Base-by-base conservation (phyloP, 2,888 invertebrate species). In the Eremobia ochroleuca region DNA sequence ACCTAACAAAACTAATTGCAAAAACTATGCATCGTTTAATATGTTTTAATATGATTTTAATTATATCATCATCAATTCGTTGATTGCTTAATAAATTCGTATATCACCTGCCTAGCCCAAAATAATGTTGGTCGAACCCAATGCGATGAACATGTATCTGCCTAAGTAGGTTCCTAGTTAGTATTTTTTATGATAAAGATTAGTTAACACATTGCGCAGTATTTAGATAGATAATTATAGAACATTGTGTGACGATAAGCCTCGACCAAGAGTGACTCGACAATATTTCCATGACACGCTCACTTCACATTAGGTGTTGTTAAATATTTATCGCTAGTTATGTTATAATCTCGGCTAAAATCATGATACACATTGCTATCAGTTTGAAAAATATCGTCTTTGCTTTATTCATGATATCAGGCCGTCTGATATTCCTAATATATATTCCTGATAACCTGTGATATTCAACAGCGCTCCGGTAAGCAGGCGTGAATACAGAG, bases 121-220 rank as follows among this genome's bases (percentile, higher is more conserved):
- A 43, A 37, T 49, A 43, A 55, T 9, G 18, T 40, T 52, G 4
- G 6, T 58, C 21, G 11, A 21, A 59, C 8, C 25, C 18, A 59
- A 73, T 46, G 28, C 18, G 31, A 43, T 31, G 25, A 25, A 25
- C 25, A 8, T 73, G 25, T 49, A n/a, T 34, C 4, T 37, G 21
- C 0, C 28, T 28, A 28, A 18, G 28, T 75, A 18, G 43, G 11
- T 9, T 18, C 49, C 9, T 49, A 40, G 21, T 46, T 71, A 5
- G 28, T 40, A 31, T 73, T 55, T 55, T 77, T 4, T 4, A 49
- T 31, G 34, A 49, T 67, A 77, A 67, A 46, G n/a, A 55, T 40
- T 25, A 25, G 28, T 58, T 58, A 55, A 6, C 52, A 52, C 3
- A 43, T 55, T 66, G 37, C 25, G 43, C 31, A 46, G 37, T 5